Evolutionary conservation across 1,140 invertebrate genomes (phyloP), one percentile per base, ranked within the genome.

Genomic region (Drosophila bifasciata): DNA sequence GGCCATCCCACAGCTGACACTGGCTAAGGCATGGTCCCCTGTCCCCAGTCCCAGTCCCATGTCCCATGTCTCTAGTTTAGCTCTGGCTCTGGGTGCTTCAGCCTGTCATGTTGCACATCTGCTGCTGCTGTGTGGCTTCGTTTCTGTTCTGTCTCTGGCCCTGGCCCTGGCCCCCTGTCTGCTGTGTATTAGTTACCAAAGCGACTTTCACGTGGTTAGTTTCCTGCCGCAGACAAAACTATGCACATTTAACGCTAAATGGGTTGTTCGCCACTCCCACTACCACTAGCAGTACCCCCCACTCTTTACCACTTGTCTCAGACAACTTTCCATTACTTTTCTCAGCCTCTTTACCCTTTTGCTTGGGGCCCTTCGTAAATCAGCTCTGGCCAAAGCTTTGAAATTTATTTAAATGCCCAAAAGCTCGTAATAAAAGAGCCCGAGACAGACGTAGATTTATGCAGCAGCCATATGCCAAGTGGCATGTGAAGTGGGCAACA

Each of bases 401-500:
- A 88, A 88, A 88, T 88, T 89, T 88, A 88, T 88, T 77, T 88
- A 88, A 88, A 84, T 89, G 83, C 83, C 79, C 74, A 64, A 69
- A 86, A 86, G 83, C 83, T 79, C 75, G 78, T 89, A 88, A 86
- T 86, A 83, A 83, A 88, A 63, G 77, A 58, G 25, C 56, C 49
- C 40, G 48, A 44, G 67, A 59, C 53, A 59, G 71, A 50, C 79
- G 49, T 71, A 88, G 83, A 88, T 88, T 88, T 83, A 88, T 88
- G 79, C 69, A 64, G 70, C 64, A 64, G 70, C 64, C 77, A 61
- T 60, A 52, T 78, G 73, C 56, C 78, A 73, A 56, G 74, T 74
- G 79, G 49, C 79, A 79, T 41, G 52, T 52, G 43, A 66, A 74
- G 73, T 62, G 76, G 80, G 66, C 76, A 64, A 85, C 64, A 73